These are phyloP conservation scores for Vultur gryphus DNA, from an alignment of 2,797 vertebrate genomes.

Conservation along the genomic window DNA sequence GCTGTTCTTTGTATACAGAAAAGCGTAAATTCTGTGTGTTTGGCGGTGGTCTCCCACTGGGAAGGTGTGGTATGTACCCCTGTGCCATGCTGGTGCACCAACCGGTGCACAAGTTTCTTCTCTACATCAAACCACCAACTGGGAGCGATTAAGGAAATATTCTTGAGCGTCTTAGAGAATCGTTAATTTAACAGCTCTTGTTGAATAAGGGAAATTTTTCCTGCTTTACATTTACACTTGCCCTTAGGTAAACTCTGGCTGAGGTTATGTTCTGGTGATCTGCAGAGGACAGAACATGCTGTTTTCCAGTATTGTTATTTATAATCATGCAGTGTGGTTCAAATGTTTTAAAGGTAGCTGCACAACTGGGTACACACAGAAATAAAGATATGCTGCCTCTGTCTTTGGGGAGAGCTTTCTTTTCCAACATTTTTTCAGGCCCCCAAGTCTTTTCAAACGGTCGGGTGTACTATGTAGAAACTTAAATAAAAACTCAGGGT, in stretches of 20 bases:
- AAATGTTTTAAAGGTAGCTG: background rate
- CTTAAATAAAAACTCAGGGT: conserved; percentile 14
- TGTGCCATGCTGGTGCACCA: background rate
- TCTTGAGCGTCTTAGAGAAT: background rate
- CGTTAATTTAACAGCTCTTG: background rate
- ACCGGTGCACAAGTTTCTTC: background rate
- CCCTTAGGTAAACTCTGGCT: conserved; percentile 10
- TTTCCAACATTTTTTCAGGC: conserved; percentile 6
- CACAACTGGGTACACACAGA: background rate
- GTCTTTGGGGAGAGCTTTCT: background rate
- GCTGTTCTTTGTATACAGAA: background rate
- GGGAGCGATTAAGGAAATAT: background rate
- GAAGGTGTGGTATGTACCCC: background rate
- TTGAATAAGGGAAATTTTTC: conserved; percentile 5
- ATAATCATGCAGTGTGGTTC: background rate
- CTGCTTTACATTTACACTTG: conserved; percentile 2
- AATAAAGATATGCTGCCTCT: background rate
- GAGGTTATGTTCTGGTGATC: conserved; percentile 10
- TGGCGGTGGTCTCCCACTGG: background rate
- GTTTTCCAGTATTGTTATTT: conserved; percentile 7
- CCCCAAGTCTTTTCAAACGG: conserved; percentile 3
- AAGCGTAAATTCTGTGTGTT: background rate
- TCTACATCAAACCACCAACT: background rate
- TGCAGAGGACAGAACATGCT: background rate
- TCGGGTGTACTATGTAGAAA: background rate